Base-by-base conservation (phyloP, 1,140 invertebrate species). In the Caerostris extrusa region DNA sequence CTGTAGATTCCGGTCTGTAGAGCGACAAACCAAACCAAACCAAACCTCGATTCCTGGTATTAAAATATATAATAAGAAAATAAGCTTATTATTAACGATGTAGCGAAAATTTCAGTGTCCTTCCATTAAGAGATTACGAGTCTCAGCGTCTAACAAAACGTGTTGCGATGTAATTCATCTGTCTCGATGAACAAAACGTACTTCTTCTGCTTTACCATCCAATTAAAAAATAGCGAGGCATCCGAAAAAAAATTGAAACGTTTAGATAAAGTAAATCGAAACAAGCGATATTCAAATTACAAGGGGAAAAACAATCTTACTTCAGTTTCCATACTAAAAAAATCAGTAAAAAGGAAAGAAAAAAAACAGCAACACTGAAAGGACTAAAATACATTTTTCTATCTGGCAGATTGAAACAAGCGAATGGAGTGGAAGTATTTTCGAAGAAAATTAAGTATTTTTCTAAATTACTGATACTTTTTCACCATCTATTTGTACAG, bases 271-370 rank as follows among this genome's bases (percentile, higher is more conserved):
- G 50, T 34, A 77, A 77, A 77, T n/a, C n/a, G n/a, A n/a, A n/a
- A n/a, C n/a, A n/a, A n/a, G 14, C 34, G 69, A 77, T 77, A 77
- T 50, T 77, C 69, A 77, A 77, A 77, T 53, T 77, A 77, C 69
- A 77, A n/a, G n/a, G 69, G 61, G 50, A 77, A 77, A n/a, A n/a
- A 77, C 69, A 53, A 50, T 14, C 34, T 77, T 10, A 8, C 34
- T 10, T 12, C 14, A 8, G 34, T 77, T 77, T 50, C 67, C n/a
- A n/a, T n/a, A n/a, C 14, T 50, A 10, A 77, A 34, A 50, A 34
- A 12, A 50, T 12, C 34, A 77, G 50, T 77, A 50, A 34, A n/a
- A n/a, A n/a, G n/a, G n/a, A n/a, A n/a, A n/a, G n/a, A n/a, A n/a
- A n/a, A n/a, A n/a, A n/a, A 34, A 77, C 34, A 77, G n/a, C 7